Evolutionary conservation across 2,797 vertebrate genomes (phyloP).

Genomic region (Geotrypetes seraphini): DNA sequence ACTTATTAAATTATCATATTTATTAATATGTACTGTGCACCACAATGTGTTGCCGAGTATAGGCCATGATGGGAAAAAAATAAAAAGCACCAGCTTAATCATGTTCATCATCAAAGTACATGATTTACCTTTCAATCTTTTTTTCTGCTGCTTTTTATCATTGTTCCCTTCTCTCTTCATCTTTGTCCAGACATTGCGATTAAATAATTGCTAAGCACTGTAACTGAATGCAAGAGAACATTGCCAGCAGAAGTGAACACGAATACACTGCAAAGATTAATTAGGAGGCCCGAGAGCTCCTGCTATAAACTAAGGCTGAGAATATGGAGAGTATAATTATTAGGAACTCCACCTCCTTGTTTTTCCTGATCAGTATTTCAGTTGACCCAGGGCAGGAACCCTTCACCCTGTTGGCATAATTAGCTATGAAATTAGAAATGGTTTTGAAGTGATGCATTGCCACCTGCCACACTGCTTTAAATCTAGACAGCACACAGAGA

Average conservation of each 20-base stretch:
- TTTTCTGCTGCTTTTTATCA: too few species aligned
- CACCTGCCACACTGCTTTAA: conserved; percentile 6
- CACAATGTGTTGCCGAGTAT: too few species aligned
- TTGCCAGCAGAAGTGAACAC: background rate
- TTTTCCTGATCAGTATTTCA: conserved; percentile 8
- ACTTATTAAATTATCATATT: too few species aligned
- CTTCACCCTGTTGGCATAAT: conserved; percentile 42
- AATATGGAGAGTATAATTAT: too few species aligned
- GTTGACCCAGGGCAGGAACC: conserved; percentile 2
- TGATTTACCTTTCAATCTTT: background rate
- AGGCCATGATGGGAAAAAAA: too few species aligned
- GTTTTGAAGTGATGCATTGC: background rate
- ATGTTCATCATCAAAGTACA: background rate
- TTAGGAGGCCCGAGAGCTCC: background rate
- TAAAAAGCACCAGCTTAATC: too few species aligned
- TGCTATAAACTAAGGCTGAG: background rate
- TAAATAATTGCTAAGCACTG: too few species aligned
- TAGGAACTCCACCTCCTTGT: background rate
- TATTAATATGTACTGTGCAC: too few species aligned
- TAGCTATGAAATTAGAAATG: conserved; percentile 19
- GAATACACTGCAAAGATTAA: background rate
- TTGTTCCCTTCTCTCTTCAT: too few species aligned
- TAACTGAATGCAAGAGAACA: background rate
- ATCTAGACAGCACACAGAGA: conserved; percentile 10
- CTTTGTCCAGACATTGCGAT: background rate